These are phyloP conservation scores for Speoplatyrhinus poulsoni DNA, from an alignment of 2,113 vertebrate species.

Conservation along the genomic window DNA sequence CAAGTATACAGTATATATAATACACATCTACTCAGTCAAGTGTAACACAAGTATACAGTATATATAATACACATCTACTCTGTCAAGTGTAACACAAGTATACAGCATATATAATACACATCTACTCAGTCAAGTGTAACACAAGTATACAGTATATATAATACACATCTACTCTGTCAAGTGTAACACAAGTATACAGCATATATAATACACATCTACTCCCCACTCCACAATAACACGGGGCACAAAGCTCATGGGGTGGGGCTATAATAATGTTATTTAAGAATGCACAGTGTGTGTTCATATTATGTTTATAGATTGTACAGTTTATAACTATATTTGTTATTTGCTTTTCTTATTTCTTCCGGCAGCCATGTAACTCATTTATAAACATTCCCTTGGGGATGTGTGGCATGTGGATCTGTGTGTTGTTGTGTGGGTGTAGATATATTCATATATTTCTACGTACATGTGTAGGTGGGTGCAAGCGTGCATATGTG, in stretches of 20 bases:
- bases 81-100: too few species aligned
- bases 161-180: too few species aligned
- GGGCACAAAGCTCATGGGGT: constrained; percentile 42
- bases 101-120: constrained; percentile 7
- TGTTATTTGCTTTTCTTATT: constrained; percentile 39
- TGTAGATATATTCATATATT: constrained; percentile 4
- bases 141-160: too few species aligned
- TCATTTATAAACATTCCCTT: constrained; percentile 83
- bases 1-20: too few species aligned
- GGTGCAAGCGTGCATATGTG: constrained; percentile 8
- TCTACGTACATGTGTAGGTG: neutral
- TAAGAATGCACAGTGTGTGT: too few species aligned
- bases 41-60: too few species aligned
- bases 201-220: constrained; percentile 17
- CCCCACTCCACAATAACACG: constrained; percentile 73
- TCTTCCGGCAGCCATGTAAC: constrained; percentile 68
- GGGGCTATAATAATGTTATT: too few species aligned
- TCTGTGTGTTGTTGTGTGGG: constrained; percentile 31
- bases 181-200: too few species aligned
- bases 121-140: neutral
- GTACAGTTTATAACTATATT: neutral
- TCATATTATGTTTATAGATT: too few species aligned
- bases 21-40: too few species aligned
- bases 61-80: too few species aligned
- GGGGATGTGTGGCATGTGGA: constrained; percentile 56